Conservation (phyloP, 2,113 vertebrate species). For the Apeltes quadracus region DNA sequence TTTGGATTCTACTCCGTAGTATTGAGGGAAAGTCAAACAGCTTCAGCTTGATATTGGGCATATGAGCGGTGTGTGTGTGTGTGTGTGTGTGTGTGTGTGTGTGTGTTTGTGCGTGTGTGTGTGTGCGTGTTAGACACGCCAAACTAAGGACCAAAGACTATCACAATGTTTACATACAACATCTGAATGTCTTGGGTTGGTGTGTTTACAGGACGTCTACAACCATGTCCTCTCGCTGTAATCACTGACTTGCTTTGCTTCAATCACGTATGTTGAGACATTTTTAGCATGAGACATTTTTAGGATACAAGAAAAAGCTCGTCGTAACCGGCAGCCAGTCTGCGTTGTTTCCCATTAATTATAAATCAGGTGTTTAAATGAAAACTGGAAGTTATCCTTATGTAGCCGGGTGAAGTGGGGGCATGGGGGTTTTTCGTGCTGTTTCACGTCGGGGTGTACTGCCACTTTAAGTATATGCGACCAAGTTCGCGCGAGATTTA, state of each 20-base stretch:
- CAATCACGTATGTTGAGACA: slow-evolving; percentile 8
- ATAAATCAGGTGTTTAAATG: slow-evolving; percentile 53
- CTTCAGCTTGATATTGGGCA: background rate
- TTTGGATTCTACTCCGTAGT: no score
- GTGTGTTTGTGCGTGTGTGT: slow-evolving; percentile 16
- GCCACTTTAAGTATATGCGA: no score
- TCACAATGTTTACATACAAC: slow-evolving; percentile 24
- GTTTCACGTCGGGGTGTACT: no score
- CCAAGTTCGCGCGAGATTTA: no score
- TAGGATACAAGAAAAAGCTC: background rate
- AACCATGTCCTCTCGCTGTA: background rate
- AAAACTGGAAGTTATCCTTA: slow-evolving; percentile 55
- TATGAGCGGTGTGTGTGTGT: slow-evolving; percentile 9
- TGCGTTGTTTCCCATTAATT: slow-evolving; percentile 42
- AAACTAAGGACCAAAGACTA: slow-evolving; percentile 18
- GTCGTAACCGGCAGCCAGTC: slow-evolving; percentile 21
- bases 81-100: slow-evolving; percentile 25
- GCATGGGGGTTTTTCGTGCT: no score
- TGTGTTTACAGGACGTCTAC: slow-evolving; percentile 21
- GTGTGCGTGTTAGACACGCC: slow-evolving; percentile 17
- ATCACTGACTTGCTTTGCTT: slow-evolving; percentile 13
- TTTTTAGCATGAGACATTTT: slow-evolving; percentile 8
- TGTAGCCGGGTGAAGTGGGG: no score
- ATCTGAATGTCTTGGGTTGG: slow-evolving; percentile 16
- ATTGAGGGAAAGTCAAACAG: background rate